phyloP scores from a whole-genome alignment of 1,140 invertebrate species.

The Orchestia grillus region DNA sequence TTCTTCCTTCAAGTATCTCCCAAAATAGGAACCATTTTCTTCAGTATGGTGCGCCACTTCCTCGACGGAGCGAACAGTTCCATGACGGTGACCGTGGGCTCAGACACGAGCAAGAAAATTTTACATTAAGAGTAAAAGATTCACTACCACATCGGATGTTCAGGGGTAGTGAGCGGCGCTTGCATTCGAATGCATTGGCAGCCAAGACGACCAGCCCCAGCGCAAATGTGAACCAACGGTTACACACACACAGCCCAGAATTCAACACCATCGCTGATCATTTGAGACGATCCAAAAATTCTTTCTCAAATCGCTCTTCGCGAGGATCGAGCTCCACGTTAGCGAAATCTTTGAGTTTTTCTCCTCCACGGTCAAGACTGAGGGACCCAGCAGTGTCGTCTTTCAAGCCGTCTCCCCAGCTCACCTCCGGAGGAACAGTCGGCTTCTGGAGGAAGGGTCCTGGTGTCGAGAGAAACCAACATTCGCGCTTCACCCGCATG shows the following conservation, averaged over 20 bases:
- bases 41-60: neutral
- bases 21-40: neutral
- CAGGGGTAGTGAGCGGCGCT: neutral
- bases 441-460: neutral
- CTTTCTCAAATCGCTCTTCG: neutral
- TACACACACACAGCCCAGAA: neutral
- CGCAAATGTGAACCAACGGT: neutral
- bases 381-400: neutral
- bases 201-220: neutral
- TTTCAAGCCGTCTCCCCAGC: slow-evolving; percentile 1
- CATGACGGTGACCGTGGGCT: neutral
- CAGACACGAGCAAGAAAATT: neutral
- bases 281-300: neutral
- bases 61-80: neutral
- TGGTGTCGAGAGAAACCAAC: neutral
- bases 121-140: neutral
- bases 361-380: neutral
- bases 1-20: neutral
- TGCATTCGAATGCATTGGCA: neutral
- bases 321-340: neutral
- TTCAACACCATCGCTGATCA: neutral
- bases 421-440: neutral
- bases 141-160: neutral
- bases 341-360: neutral
- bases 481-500: neutral